Base-by-base conservation (phyloP, 1,140 invertebrate genomes). In the Gryllus bimaculatus region DNA sequence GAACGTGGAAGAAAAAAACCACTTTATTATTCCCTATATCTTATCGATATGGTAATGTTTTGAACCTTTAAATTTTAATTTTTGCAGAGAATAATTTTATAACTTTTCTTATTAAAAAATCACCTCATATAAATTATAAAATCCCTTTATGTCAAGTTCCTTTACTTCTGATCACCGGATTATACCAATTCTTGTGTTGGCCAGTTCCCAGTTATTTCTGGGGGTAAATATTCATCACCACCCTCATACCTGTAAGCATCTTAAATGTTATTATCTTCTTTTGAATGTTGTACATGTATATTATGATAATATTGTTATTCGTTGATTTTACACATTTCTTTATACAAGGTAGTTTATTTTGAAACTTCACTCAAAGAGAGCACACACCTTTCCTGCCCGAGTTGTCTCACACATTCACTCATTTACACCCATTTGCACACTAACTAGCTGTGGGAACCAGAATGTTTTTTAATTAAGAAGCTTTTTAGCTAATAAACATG, bases 31-130 rank as follows among this genome's bases (percentile, higher is more conserved):
- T 48, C 47, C n/a, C 48, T 49, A 77, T n/a, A 48, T 48, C 48
- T 77, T 77, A 49, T 48, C n/a, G 76, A 77, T 77, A 77, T 77
- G 76, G 76, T 77, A 77, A 77, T 20, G n/a, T 20, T 77, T 49
- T 77, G 76, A 77, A 77, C 47, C 75, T 48, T 76, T 48, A 48
- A 47, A 49, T 76, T 48, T 77, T 48, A 48, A 48, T 15, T 49
- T 77, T n/a, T 18, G 47, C 20, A 48, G 48, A 49, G 48, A 49
- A 47, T 48, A 47, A 48, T 8, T 77, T 77, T 20, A n/a, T 77
- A n/a, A 77, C 47, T 77, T 47, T 47, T n/a, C 18, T 76, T 76
- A 13, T 47, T 47, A 76, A 76, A 76, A 26, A 48, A 47, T 76
- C 15, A 39, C 18, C 48, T 15, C 39, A 77, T 49, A 77, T 49